Conservation (phyloP, 2,888 invertebrate species). For the Eupeodes latifasciatus region DNA sequence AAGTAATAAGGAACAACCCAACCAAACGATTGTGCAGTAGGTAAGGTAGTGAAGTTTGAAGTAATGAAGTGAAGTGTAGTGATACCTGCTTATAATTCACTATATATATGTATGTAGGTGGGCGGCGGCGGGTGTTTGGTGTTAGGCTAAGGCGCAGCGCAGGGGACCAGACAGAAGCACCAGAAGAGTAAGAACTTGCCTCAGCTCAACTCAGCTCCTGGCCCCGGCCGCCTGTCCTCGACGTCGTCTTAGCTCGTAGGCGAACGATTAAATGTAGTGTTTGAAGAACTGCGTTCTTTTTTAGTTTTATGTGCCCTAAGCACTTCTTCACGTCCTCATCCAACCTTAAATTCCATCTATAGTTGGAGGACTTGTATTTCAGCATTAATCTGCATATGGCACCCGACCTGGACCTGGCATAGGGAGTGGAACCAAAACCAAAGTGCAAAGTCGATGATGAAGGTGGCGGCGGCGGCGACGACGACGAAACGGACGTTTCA, state of each 20-base stretch:
- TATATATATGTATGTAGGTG: slow-evolving; percentile 1
- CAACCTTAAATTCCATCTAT: slow-evolving; percentile 1
- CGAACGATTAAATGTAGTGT: slow-evolving; percentile 23
- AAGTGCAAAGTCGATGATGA: too few relatives aligned
- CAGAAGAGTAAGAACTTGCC: slow-evolving; percentile 20
- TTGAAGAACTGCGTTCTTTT: slow-evolving; percentile 31
- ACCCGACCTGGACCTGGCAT: neutral
- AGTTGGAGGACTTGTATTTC: slow-evolving; percentile 8
- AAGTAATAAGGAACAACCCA: slow-evolving; percentile 11
- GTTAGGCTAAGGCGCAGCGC: neutral
- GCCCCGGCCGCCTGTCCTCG: too few relatives aligned
- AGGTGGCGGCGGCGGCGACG: neutral
- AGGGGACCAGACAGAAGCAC: slow-evolving; percentile 24
- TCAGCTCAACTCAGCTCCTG: neutral
- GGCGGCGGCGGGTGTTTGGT: slow-evolving; percentile 8
- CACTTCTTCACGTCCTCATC: slow-evolving; percentile 6
- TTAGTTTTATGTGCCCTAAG: slow-evolving; percentile 44
- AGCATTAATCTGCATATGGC: neutral
- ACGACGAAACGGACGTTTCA: slow-evolving; percentile 24
- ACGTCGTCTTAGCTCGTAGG: slow-evolving; percentile 47
- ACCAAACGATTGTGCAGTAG: neutral
- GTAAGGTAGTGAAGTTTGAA: neutral
- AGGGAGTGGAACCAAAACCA: too few relatives aligned
- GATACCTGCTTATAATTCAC: slow-evolving; percentile 36
- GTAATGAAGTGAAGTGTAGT: neutral